These are phyloP conservation scores for Chiloscyllium plagiosum DNA, from an alignment of 2,113 vertebrate species.

Conservation along the genomic window DNA sequence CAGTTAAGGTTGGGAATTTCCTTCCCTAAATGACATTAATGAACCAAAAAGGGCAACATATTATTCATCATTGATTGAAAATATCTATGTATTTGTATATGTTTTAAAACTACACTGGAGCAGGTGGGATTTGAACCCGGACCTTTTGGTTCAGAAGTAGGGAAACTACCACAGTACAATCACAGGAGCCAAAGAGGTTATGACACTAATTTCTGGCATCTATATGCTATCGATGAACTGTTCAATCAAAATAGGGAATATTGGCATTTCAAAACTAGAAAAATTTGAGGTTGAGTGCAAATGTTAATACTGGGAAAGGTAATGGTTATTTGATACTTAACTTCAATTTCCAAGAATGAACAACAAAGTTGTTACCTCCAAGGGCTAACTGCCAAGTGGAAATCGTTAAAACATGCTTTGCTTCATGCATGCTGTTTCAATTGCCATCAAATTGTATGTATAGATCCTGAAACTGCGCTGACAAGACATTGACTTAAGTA, in stretches of 20 bases:
- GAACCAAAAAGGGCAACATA: no score
- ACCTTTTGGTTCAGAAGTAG: no score
- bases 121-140: no score
- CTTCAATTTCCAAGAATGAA: background rate
- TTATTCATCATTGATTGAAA: no score
- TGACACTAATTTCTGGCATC: no score
- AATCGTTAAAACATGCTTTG: background rate
- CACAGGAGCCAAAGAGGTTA: no score
- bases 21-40: no score
- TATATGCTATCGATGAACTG: background rate
- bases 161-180: no score
- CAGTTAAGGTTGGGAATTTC: no score
- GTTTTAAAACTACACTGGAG: no score
- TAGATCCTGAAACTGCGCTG: background rate
- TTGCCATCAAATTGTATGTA: background rate
- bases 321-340: background rate
- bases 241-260: background rate
- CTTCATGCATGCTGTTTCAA: background rate
- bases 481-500: background rate
- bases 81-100: no score
- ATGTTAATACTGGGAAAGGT: background rate
- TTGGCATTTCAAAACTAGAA: background rate
- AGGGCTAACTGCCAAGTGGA: background rate
- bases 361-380: background rate
- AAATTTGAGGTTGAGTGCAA: background rate